Conservation (phyloP, 1,140 invertebrate species). For the Cotesia chilonis region DNA sequence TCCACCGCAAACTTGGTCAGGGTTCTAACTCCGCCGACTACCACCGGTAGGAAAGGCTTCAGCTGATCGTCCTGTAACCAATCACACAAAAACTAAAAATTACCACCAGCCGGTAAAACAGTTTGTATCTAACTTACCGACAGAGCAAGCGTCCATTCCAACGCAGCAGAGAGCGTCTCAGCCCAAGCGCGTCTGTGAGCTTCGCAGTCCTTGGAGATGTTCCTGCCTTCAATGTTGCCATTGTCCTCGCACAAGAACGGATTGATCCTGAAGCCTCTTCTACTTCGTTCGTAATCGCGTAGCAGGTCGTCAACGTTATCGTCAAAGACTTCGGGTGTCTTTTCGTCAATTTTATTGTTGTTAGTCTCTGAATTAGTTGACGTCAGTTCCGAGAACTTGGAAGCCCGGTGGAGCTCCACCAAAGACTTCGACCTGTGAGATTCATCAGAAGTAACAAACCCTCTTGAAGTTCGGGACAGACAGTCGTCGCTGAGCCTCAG, state of each 20-base stretch:
- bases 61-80: slow-evolving; percentile 67
- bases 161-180: slow-evolving; percentile 70
- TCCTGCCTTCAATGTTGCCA: slow-evolving; percentile 58
- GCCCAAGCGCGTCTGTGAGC: slow-evolving; percentile 73
- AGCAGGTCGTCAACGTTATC: slow-evolving; percentile 66
- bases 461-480: slow-evolving; percentile 47
- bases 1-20: slow-evolving; percentile 72
- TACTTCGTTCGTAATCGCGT: slow-evolving; percentile 71
- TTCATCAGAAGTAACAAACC: slow-evolving; percentile 39
- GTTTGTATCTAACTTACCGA: slow-evolving; percentile 45
- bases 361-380: no score
- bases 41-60: slow-evolving; percentile 70
- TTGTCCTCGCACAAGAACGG: slow-evolving; percentile 52
- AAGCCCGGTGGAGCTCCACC: slow-evolving; percentile 45
- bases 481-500: slow-evolving; percentile 52
- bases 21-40: slow-evolving; percentile 71
- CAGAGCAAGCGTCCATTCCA: slow-evolving; percentile 64
- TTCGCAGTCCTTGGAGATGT: slow-evolving; percentile 80
- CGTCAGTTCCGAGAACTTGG: slow-evolving; percentile 27
- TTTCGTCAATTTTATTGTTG: not conserved
- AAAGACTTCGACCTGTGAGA: slow-evolving; percentile 46
- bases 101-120: no score
- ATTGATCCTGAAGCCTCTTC: slow-evolving; percentile 66
- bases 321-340: not conserved
- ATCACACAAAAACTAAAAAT: not conserved